Conservation (phyloP, 2,888 invertebrate species). For the Lasius platythorax region DNA sequence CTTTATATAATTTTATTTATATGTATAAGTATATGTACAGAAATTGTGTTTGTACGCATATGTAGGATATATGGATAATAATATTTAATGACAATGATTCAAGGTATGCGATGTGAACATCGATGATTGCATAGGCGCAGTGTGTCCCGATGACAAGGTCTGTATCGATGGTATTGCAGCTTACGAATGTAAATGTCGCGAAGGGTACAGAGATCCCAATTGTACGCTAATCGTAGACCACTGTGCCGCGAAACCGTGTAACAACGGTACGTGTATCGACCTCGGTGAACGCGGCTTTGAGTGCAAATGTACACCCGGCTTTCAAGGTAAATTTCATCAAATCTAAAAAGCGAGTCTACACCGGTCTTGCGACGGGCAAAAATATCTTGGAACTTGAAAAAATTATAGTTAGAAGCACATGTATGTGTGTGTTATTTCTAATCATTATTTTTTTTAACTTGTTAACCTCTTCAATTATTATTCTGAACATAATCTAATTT, state of each 20-base stretch:
- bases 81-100: neutral
- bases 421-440: neutral
- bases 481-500: neutral
- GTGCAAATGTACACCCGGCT: slow-evolving; percentile 91
- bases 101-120: slow-evolving; percentile 89
- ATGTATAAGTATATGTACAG: neutral
- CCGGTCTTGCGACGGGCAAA: neutral
- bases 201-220: slow-evolving; percentile 88
- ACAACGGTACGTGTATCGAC: slow-evolving; percentile 91
- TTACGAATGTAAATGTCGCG: slow-evolving; percentile 89
- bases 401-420: neutral
- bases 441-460: neutral
- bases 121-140: slow-evolving; percentile 89
- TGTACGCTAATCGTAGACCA: slow-evolving; percentile 88
- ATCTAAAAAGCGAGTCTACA: neutral
- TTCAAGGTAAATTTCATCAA: slow-evolving; percentile 87
- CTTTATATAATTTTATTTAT: neutral
- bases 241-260: slow-evolving; percentile 90
- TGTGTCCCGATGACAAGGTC: slow-evolving; percentile 86
- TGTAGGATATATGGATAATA: neutral
- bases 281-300: slow-evolving; percentile 88
- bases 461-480: slow-evolving; percentile 2
- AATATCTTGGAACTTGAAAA: neutral
- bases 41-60: neutral
- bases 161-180: slow-evolving; percentile 88